Evolutionary conservation across 2,113 vertebrate genomes (phyloP), one percentile per base, ranked within the genome.

Genomic region (Conger conger): DNA sequence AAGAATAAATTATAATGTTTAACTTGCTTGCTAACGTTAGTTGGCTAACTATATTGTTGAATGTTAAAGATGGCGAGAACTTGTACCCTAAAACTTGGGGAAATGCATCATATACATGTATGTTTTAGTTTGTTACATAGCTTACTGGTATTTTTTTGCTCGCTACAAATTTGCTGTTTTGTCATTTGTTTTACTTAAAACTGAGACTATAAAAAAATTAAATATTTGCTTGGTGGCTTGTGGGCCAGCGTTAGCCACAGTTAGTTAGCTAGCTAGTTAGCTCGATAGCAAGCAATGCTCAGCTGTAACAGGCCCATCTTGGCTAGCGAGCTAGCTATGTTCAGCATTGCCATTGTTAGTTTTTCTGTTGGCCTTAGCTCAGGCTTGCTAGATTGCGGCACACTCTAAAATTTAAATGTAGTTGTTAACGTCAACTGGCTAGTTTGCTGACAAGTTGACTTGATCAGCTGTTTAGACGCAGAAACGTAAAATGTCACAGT

Each of bases 291-390:
- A 78, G n/a, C 30, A 15, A 36, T 78, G 15, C 23, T 36, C 76
- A 17, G 76, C 37, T 30, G 33, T 37, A 50, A 50, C 45, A 78
- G 76, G 76, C 76, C 76, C 36, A 4, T 78, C 36, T 38, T 78
- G 35, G 76, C 37, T 73, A 73, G 68, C 68, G 23, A 73, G 68
- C 68, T 60, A 60, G 73, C 33, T 37, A 37, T 38, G 76, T 78
- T 35, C 30, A 78, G 76, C 76, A 37, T 78, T 37, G 76, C 76
- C 76, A 78, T 78, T 78, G 76, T 78, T 76, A 76, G 73, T 78
- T 38, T 35, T 78, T 16, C 13, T 37, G 76, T 37, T 78, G 76
- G 76, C 76, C 37, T 78, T 3, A 37, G n/a, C 27, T 73, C 9
- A 73, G 20, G 68, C 68, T 30, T 11, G 27, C n/a, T 73, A 13